phyloP scores from a whole-genome alignment of 2,797 vertebrate genomes.

The Potorous gilbertii region DNA sequence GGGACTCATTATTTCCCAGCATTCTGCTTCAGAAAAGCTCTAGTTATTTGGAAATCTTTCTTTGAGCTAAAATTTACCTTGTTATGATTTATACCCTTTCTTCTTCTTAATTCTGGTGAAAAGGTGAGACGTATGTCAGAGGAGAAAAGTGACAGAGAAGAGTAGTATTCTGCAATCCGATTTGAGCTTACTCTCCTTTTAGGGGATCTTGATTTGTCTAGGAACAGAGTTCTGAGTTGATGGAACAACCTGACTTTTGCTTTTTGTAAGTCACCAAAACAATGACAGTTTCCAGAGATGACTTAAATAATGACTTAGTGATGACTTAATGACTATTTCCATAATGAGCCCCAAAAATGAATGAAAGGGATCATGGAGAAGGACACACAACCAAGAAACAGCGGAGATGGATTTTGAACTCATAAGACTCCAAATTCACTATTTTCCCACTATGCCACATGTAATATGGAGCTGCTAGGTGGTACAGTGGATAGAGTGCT shows the following conservation, averaged over 20 bases:
- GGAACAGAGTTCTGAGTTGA: neutral
- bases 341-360: neutral
- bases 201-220: conserved; percentile 12
- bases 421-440: neutral
- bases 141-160: neutral
- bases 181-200: neutral
- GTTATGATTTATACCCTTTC: neutral
- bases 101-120: neutral
- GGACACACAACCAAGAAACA: neutral
- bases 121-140: neutral
- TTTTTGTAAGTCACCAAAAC: neutral
- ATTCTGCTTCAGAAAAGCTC: neutral
- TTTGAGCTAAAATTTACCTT: neutral
- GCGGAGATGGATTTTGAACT: neutral
- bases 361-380: neutral
- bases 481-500: no score
- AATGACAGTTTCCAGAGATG: neutral
- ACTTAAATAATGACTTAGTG: neutral
- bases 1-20: neutral
- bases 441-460: neutral
- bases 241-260: neutral
- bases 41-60: neutral
- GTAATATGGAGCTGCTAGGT: no score
- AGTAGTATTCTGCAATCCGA: neutral
- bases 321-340: neutral